Evolutionary conservation across 2,113 vertebrate species (phyloP).

Genomic region (Nycticorax nycticorax): DNA sequence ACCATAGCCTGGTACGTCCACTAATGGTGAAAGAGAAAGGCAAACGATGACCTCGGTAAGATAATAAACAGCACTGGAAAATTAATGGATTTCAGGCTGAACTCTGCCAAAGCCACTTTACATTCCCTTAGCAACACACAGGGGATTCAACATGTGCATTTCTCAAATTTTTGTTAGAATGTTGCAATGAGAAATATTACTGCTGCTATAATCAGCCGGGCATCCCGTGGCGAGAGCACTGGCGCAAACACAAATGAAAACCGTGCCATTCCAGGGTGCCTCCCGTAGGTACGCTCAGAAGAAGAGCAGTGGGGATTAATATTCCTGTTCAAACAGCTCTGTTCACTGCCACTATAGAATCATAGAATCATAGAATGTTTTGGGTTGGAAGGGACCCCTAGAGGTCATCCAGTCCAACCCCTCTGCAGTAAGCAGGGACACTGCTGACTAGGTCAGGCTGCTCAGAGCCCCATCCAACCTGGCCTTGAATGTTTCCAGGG

Average conservation of each 20-base stretch:
- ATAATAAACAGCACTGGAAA: not conserved
- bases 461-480: no score
- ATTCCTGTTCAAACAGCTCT: not conserved
- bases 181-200: not conserved
- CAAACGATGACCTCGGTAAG: not conserved
- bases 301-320: not conserved
- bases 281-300: not conserved
- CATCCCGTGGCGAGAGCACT: not conserved
- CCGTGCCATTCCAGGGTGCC: not conserved
- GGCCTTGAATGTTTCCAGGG: no score
- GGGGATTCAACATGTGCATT: accelerated
- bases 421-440: no score
- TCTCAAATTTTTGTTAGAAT: not conserved
- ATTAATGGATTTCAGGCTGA: not conserved
- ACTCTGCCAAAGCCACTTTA: no score
- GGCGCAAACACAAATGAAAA: not conserved
- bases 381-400: no score
- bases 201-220: not conserved
- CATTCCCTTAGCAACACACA: not conserved
- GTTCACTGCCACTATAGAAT: not conserved
- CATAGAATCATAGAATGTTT: no score
- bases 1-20: constrained; percentile 99
- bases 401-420: no score
- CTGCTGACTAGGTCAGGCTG: no score
- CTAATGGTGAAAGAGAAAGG: constrained; percentile 44